phyloP scores from a whole-genome alignment of 2,113 vertebrate genomes.

The Coregonus clupeaformis region DNA sequence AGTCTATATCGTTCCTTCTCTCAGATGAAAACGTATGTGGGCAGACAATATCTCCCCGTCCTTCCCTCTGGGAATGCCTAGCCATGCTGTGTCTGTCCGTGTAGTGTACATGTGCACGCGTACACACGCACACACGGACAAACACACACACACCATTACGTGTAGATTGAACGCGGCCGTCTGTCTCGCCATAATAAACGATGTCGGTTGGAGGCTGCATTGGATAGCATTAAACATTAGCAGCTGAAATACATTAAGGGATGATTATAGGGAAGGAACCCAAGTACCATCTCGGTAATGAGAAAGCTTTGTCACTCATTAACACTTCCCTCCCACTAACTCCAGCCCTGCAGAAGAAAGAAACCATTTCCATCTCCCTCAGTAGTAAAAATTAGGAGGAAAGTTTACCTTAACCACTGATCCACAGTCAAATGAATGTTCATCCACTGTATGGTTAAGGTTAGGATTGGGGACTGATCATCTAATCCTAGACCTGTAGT shows the following conservation, averaged over 20 bases:
- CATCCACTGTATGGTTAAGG: too few species aligned
- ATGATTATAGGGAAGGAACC: constrained; percentile 65
- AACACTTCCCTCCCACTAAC: constrained; percentile 42
- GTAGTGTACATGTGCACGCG: neutral
- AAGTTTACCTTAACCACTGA: neutral
- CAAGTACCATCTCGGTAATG: constrained; percentile 67
- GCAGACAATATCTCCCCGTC: too few species aligned
- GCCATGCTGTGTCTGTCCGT: too few species aligned
- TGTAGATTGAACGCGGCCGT: constrained; percentile 32
- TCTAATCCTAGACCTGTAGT: too few species aligned
- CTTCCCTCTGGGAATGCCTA: too few species aligned
- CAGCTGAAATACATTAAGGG: constrained; percentile 64
- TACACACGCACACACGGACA: neutral
- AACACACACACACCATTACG: neutral
- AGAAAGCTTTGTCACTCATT: constrained; percentile 73
- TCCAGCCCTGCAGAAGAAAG: constrained; percentile 30
- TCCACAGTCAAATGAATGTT: neutral
- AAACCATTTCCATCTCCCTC: constrained; percentile 36
- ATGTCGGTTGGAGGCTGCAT: constrained; percentile 48
- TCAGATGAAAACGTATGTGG: too few species aligned
- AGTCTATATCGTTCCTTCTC: too few species aligned
- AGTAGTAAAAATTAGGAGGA: constrained; percentile 43
- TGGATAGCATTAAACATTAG: constrained; percentile 57
- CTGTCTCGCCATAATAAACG: constrained; percentile 56
- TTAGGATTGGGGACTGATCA: too few species aligned